Base-by-base conservation (phyloP, 2,888 invertebrate genomes). In the Noctua janthina region DNA sequence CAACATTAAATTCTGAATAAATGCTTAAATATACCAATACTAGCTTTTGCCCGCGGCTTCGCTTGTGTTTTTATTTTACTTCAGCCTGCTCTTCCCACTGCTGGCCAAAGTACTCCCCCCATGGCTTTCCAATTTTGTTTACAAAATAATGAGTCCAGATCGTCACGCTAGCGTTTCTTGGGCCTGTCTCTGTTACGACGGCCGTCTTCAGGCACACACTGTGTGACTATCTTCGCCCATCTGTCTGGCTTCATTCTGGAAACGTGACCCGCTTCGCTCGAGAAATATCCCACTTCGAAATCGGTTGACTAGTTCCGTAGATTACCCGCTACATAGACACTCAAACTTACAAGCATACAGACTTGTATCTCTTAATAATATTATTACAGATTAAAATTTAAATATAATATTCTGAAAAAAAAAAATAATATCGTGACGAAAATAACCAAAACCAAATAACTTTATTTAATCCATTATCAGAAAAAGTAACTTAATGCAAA, bases 391-490 rank as follows among this genome's bases (percentile, higher is more conserved):
- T 13, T 13, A 49, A 49, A 49, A 49, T 13, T 13, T 13, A 23
- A n/a, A 66, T n/a, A n/a, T 13, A 67, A 62, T 29, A 62, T 51
- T 39, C 35, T 20, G 11, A 62, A 39, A 20, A 35, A 39, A 29
- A 56, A 35, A 49, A 49, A 29, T 10, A 10, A 59, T 43, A n/a
- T 46, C 39, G 23, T 43, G 13, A n/a, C 66, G 1, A 23, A 51
- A 39, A 59, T 66, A 80, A 74, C 35, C n/a, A 62, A 71, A 80
- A 80, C 59, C 39, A 66, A 84, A 76, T n/a, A 67, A 49, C 49
- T 85, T 85, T 85, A 87, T 39, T 83, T 56, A 74, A 67, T 54
- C 5, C 3, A 73, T 11, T 39, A 70, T 43, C 13, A n/a, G 10
- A 74, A 0, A 54, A 43, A 43, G 1, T 29, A 39, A 15, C 7